phyloP scores from a whole-genome alignment of 2,113 vertebrate species.

The Erythrocercus mccallii region DNA sequence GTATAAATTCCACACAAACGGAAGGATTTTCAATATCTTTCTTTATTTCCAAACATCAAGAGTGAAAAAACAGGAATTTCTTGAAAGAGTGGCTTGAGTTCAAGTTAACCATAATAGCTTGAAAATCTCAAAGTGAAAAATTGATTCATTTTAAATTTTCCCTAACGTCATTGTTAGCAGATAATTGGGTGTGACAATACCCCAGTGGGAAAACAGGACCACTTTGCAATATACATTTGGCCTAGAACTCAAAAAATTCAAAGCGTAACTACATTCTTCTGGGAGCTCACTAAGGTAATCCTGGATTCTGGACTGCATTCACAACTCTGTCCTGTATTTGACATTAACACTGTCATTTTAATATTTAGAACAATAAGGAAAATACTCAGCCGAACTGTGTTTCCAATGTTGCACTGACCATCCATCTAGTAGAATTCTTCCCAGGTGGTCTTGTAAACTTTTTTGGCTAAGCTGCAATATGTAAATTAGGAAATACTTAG shows the following conservation, averaged over 20 bases:
- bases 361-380: neutral
- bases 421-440: neutral
- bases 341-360: neutral
- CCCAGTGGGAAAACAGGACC: neutral
- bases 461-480: neutral
- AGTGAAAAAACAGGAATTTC: neutral
- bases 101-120: neutral
- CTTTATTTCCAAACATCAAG: neutral
- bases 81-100: neutral
- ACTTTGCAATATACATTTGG: neutral
- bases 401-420: neutral
- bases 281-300: neutral
- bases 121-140: neutral
- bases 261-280: neutral
- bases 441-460: neutral
- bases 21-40: neutral
- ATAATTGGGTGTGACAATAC: neutral
- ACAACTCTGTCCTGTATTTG: neutral
- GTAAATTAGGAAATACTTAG: neutral
- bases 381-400: neutral
- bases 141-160: neutral
- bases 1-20: neutral
- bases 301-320: neutral
- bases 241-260: neutral
- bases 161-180: rapidly evolving